Percentiles rank a stretch among this genome's conserved stretches.
phyloP scores from a whole-genome alignment of 1,140 invertebrate genomes.

The Ephestia elutella region DNA sequence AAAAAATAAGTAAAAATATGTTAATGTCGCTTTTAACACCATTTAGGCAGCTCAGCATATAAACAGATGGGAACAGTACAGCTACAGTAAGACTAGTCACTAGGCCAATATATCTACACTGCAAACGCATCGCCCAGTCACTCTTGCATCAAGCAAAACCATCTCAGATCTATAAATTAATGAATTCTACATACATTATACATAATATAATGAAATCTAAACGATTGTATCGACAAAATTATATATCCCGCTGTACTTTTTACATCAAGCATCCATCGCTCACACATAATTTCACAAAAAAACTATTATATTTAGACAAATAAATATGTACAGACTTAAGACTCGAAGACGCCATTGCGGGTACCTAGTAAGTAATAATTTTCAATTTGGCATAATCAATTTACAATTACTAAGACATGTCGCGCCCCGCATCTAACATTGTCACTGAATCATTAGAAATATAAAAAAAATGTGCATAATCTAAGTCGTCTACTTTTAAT shows the following conservation, averaged over 20 bases:
- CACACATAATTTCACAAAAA: slow-evolving; percentile 17
- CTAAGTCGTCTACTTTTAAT: too few relatives aligned
- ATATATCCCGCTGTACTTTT: slow-evolving; percentile 20
- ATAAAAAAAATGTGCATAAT: too few relatives aligned
- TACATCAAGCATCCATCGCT: slow-evolving; percentile 27
- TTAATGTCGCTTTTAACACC: too few relatives aligned
- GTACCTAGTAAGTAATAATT: neutral
- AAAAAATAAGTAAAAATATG: too few relatives aligned
- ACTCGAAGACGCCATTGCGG: neutral
- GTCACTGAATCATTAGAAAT: neutral
- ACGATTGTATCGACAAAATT: slow-evolving; percentile 6
- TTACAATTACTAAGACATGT: neutral
- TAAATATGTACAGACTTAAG: slow-evolving; percentile 31
- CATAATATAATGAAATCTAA: slow-evolving; percentile 9
- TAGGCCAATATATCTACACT: slow-evolving; percentile 34
- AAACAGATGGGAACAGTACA: neutral
- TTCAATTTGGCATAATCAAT: neutral
- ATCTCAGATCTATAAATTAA: slow-evolving; percentile 11
- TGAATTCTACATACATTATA: slow-evolving; percentile 9
- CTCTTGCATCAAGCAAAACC: neutral
- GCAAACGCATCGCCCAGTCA: neutral
- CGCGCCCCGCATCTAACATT: neutral
- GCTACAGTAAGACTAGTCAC: slow-evolving; percentile 11
- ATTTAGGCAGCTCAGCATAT: neutral
- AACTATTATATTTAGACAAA: slow-evolving; percentile 30